These are phyloP conservation scores for Hymenopus coronatus DNA, from an alignment of 2,888 invertebrate genomes.

Conservation along the genomic window DNA sequence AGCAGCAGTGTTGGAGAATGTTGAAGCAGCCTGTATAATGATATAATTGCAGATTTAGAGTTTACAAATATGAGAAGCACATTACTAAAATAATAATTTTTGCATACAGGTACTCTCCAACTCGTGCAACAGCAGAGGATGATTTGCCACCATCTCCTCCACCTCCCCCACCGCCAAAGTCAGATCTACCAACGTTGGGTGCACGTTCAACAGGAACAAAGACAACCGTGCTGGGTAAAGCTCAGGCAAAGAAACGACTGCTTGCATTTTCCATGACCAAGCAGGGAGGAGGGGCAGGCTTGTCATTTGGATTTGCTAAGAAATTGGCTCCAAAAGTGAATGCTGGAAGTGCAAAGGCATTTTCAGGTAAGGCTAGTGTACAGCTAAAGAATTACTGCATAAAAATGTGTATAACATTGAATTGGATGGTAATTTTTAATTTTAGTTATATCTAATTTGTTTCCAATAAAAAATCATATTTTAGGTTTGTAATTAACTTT, in stretches of 20 bases:
- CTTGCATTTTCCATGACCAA: constrained; percentile 46
- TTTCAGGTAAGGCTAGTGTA: constrained; percentile 13
- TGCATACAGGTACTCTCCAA: constrained; percentile 28
- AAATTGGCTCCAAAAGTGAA: constrained; percentile 29
- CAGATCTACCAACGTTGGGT: background rate
- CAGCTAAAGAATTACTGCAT: background rate
- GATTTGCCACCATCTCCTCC: constrained; percentile 19
- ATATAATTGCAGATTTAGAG: too few relatives aligned
- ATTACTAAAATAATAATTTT: background rate
- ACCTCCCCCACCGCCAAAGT: background rate
- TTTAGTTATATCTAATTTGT: background rate
- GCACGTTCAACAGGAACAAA: constrained; percentile 2
- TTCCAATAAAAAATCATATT: background rate
- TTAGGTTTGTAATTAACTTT: too few relatives aligned
- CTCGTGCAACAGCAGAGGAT: constrained; percentile 25
- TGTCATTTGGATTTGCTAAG: constrained; percentile 33
- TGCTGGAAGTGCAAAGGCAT: constrained; percentile 22
- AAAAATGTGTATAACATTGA: background rate
- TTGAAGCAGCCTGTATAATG: too few relatives aligned
- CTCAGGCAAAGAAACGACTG: constrained; percentile 47
- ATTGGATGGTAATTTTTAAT: background rate
- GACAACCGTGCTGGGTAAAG: constrained; percentile 42
- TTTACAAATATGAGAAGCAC: too few relatives aligned
- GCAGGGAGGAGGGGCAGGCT: constrained; percentile 36
- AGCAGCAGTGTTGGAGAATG: too few relatives aligned